phyloP scores from a whole-genome alignment of 2,888 invertebrate genomes.

The Clanis bilineata region DNA sequence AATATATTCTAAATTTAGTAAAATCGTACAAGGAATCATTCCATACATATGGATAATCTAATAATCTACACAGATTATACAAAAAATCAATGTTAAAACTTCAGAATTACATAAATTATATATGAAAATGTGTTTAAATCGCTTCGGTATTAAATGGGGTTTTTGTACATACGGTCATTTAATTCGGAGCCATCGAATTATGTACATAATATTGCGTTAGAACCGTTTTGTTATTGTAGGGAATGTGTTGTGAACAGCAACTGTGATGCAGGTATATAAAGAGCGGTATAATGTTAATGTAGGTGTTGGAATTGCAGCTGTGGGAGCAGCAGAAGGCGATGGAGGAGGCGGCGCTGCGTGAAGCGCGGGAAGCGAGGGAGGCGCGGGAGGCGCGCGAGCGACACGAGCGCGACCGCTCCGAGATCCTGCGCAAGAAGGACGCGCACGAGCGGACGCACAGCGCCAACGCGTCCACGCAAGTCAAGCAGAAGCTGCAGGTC shows the following conservation, averaged over 20 bases:
- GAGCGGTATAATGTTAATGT: slow-evolving; percentile 11
- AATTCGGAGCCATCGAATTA: too few relatives aligned
- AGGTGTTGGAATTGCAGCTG: slow-evolving; percentile 81
- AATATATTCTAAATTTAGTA: too few relatives aligned
- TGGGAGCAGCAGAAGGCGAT: slow-evolving; percentile 95
- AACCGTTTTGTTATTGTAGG: neutral
- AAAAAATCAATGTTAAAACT: too few relatives aligned
- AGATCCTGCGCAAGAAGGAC: slow-evolving; percentile 95
- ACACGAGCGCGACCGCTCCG: slow-evolving; percentile 90
- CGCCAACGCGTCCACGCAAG: slow-evolving; percentile 97
- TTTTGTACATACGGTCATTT: too few relatives aligned
- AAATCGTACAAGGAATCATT: too few relatives aligned
- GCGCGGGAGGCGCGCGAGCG: slow-evolving; percentile 86
- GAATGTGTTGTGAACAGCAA: neutral
- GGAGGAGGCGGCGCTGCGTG: slow-evolving; percentile 91
- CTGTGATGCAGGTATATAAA: neutral
- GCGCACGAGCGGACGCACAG: slow-evolving; percentile 92
- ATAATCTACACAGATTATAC: too few relatives aligned
- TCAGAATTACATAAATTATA: too few relatives aligned
- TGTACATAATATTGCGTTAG: too few relatives aligned
- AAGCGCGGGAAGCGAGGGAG: slow-evolving; percentile 89
- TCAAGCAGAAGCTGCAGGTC: slow-evolving; percentile 96
- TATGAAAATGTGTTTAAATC: too few relatives aligned
- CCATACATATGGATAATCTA: too few relatives aligned
- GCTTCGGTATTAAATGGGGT: too few relatives aligned